Evolutionary conservation across 2,113 vertebrate genomes (phyloP), one percentile per base, ranked within the genome.

Genomic region (Ascaphus truei): DNA sequence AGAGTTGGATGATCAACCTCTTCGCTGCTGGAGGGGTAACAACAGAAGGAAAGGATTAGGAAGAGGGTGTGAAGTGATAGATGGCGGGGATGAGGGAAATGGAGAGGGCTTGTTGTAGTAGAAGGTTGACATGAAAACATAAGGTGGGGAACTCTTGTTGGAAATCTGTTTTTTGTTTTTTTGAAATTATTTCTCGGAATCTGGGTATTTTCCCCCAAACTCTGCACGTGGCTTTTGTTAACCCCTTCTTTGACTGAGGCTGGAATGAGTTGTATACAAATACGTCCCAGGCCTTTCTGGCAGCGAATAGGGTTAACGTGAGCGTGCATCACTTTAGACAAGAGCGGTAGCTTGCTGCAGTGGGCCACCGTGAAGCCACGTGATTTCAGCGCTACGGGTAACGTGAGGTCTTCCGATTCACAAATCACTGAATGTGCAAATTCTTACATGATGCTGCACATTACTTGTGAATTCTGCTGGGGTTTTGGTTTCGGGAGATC

Each of bases 11-110:
- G 60, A 53, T 73, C 72, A 43, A 60, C 43, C 62, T 53, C 72
- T 63, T 48, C 59, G 52, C 23, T 71, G 52, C 73, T 71, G 52
- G 66, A 74, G 52, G 67, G 68, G 73, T 15, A 74, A 64, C 43
- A 64, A 45, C 66, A 69, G 59, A 64, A 68, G 69, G 63, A 51
- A 41, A 31, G 72, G 53, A 48, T 69, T 69, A 69, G 31, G 56
- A 60, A 51, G 62, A 51, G 56, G 41, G 55, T 64, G 53, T 60
- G 45, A 61, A 34, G 34, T 60, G 52, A 60, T 31, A 53, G 43
- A 51, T 22, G 47, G 34, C 41, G 23, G 66, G 56, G 16, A 18
- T 18, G 31, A 37, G 43, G 45, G 25, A 60, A 29, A 60, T 48
- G n/a, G n/a, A 51, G 45, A 59, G 55, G 31, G 56, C 59, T 69